Base-by-base conservation (phyloP, 2,888 invertebrate species). In the Oligia strigilis region DNA sequence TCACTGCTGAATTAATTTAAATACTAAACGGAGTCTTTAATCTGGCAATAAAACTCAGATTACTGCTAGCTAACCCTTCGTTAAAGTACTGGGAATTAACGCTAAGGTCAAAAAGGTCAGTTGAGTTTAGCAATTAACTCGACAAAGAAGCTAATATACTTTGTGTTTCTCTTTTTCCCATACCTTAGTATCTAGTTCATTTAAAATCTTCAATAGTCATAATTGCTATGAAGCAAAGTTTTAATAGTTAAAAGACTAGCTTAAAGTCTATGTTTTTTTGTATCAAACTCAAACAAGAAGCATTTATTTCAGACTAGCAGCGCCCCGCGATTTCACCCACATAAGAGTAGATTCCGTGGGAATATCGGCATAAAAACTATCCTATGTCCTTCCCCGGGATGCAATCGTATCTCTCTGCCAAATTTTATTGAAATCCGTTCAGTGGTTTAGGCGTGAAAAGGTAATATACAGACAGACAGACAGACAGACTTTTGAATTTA, bases 81-180 rank as follows among this genome's bases (percentile, higher is more conserved):
- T 66, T 80, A 69, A 87, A 80, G 78, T 77, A 82, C 71, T 73
- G 80, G 67, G 87, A 87, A 87, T 89, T 87, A 89, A 85, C 82
- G 72, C 78, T 74, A 74, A 87, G 85, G 85, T 89, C 79, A 78
- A 82, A 84, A 78, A 85, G 89, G 80, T 87, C 82, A 87, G 80
- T 87, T 82, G 85, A 80, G 9, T 84, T 77, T 77, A 85, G 65
- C 49, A 89, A 87, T 85, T 84, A 77, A 81, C 69, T 65, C 75
- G 49, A 81, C 74, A 62, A 77, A 80, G 80, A 72, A 72, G 72
- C 65, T 58, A 72, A 75, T 72, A 73, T 74, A 14, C 40, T 36
- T 46, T 65, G 46, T 67, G 23, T 52, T 83, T 64, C 29, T 73
- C n/a, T 40, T 71, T 72, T 77, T 67, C 11, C 11, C 62, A 62